Conservation (phyloP, 2,113 vertebrate species). For the Apaloderma vittatum region DNA sequence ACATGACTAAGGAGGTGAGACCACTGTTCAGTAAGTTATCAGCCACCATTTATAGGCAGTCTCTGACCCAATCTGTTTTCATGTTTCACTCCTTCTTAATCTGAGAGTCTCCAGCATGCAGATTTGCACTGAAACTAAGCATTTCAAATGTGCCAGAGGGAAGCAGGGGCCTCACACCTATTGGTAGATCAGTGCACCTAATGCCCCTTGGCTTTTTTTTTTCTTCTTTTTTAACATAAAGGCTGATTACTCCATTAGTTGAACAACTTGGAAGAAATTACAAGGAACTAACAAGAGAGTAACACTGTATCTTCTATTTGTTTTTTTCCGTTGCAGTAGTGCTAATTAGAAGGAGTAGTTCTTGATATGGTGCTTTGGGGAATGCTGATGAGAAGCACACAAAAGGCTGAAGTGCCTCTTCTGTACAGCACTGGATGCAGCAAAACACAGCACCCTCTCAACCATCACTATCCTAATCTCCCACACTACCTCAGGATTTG, state of each 20-base stretch:
- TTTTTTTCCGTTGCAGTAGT: constrained; percentile 33
- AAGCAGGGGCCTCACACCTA: constrained; percentile 33
- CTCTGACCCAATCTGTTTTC: constrained; percentile 34
- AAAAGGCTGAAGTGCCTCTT: constrained; percentile 49
- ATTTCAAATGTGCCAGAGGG: background rate
- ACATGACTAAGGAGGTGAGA: background rate
- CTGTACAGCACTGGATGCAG: background rate
- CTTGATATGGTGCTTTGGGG: constrained; percentile 36
- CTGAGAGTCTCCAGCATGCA: constrained; percentile 13
- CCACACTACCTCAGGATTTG: background rate
- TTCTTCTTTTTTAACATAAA: background rate
- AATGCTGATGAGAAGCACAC: constrained; percentile 63
- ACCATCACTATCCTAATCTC: background rate
- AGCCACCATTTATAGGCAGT: constrained; percentile 21
- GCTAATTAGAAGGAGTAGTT: constrained; percentile 63
- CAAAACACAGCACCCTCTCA: background rate
- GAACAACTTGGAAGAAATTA: constrained; percentile 55
- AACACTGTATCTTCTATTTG: constrained; percentile 66
- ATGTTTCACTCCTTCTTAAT: constrained; percentile 33
- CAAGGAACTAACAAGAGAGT: constrained; percentile 64
- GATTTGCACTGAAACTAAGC: background rate
- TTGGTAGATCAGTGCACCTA: background rate
- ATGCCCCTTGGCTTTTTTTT: constrained; percentile 3
- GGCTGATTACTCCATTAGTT: constrained; percentile 29
- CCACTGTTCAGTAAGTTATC: background rate